phyloP scores from a whole-genome alignment of 2,888 invertebrate genomes.

The Hydroisotoma schaefferi region DNA sequence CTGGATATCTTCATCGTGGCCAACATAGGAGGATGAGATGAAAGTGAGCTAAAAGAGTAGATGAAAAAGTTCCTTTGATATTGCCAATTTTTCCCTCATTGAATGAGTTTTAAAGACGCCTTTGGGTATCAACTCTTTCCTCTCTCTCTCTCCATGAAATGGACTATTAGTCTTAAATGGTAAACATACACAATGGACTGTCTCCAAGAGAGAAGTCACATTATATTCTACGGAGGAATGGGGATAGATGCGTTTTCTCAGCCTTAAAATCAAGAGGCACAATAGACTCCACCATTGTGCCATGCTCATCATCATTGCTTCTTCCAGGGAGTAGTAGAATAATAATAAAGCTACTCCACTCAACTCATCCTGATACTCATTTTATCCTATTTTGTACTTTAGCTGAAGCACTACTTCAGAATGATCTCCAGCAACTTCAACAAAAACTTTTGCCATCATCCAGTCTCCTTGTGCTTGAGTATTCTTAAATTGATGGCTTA shows the following conservation, averaged over 20 bases:
- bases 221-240: slow-evolving; percentile 13
- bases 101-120: slow-evolving; percentile 22
- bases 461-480: neutral
- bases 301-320: slow-evolving; percentile 10
- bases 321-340: neutral
- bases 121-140: slow-evolving; percentile 16
- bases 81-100: slow-evolving; percentile 22
- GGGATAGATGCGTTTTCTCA: slow-evolving; percentile 16
- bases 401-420: no score
- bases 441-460: neutral
- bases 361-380: no score
- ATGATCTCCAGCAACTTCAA: neutral
- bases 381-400: no score
- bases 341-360: slow-evolving; percentile 1
- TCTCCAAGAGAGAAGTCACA: slow-evolving; percentile 11
- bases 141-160: slow-evolving; percentile 1
- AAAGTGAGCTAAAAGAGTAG: slow-evolving; percentile 11
- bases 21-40: no score
- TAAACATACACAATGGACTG: slow-evolving; percentile 14
- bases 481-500: slow-evolving; percentile 16
- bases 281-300: slow-evolving; percentile 10
- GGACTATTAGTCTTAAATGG: slow-evolving; percentile 15
- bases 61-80: slow-evolving; percentile 21
- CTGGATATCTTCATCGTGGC: no score
- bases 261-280: slow-evolving; percentile 10